Base-by-base conservation (phyloP, 2,797 vertebrate species). In the Danio kyathit region DNA sequence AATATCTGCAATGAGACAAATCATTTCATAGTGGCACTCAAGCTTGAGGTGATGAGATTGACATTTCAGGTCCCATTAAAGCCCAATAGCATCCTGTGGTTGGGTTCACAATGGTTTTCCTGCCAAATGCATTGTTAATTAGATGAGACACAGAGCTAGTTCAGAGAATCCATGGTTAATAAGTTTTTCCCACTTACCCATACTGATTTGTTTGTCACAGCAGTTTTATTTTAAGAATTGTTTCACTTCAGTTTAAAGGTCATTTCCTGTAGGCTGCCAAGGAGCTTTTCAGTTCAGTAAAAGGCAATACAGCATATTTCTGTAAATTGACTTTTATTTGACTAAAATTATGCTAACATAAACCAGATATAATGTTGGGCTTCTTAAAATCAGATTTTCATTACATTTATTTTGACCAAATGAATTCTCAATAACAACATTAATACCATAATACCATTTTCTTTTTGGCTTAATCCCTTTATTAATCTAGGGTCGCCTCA, bases 41-140 rank as follows among this genome's bases (percentile, higher is more conserved):
- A 41, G 48, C 66, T 81, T 60, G 46, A 76, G 69, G 71, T 81
- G 66, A 44, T 61, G 44, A 48, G 63, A 51, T 61, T 80, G 79
- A 67, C 82, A 79, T 80, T 80, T 51, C n/a, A 40, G 79, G 49
- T 79, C 69, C 59, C 14, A 64, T 77, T 16, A 78, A 64, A 80
- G 44, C 72, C 69, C 69, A 21, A 5, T 51, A 5, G 54, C 51
- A 71, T 49, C 81, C 78, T 74, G 56, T 46, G 90, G 89, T 89
- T 88, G 89, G 90, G 92, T 93, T 93, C 91, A 89, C 86, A 66
- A 85, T 88, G 81, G 88, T 86, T 91, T 90, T 91, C 90, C 83
- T 82, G 93, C 91, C 92, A 93, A 94, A 94, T 90, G 85, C 84
- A 89, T 89, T 88, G 87, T 93, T 94, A 93, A 95, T 94, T 94